These are phyloP conservation scores for Brenthis daphne DNA, from an alignment of 2,888 invertebrate species.

Conservation along the genomic window DNA sequence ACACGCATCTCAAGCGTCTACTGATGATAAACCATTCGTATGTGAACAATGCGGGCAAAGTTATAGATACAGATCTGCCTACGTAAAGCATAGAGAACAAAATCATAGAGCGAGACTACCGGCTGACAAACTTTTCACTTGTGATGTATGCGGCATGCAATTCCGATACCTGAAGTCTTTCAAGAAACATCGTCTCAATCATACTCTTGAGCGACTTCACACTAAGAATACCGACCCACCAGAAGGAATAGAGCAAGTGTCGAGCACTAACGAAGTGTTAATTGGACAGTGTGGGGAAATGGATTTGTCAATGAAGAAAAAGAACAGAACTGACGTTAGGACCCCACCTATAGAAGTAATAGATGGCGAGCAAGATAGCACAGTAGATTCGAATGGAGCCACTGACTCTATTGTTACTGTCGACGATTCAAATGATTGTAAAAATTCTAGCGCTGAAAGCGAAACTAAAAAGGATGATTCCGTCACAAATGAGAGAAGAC, in stretches of 20 bases:
- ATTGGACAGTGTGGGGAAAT: slow-evolving; percentile 81
- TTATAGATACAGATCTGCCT: slow-evolving; percentile 92
- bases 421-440: slow-evolving; percentile 75
- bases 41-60: slow-evolving; percentile 96
- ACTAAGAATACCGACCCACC: slow-evolving; percentile 83
- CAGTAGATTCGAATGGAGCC: slow-evolving; percentile 85
- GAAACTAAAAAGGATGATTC: slow-evolving; percentile 64
- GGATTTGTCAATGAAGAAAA: slow-evolving; percentile 81
- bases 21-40: slow-evolving; percentile 93
- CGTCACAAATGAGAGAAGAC: slow-evolving; percentile 57
- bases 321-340: slow-evolving; percentile 65
- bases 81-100: slow-evolving; percentile 89
- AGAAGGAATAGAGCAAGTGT: slow-evolving; percentile 85
- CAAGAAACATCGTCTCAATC: slow-evolving; percentile 94
- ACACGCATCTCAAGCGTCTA: slow-evolving; percentile 85
- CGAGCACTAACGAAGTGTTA: slow-evolving; percentile 87
- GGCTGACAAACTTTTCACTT: slow-evolving; percentile 94
- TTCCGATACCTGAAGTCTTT: slow-evolving; percentile 94
- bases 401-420: slow-evolving; percentile 75
- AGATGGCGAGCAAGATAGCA: slow-evolving; percentile 86
- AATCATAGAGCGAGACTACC: slow-evolving; percentile 93
- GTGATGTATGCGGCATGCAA: slow-evolving; percentile 96
- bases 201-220: slow-evolving; percentile 91
- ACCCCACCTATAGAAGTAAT: slow-evolving; percentile 75
- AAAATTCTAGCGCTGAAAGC: slow-evolving; percentile 68